phyloP scores from a whole-genome alignment of 2,888 invertebrate species.

The Palloptera scutellata region DNA sequence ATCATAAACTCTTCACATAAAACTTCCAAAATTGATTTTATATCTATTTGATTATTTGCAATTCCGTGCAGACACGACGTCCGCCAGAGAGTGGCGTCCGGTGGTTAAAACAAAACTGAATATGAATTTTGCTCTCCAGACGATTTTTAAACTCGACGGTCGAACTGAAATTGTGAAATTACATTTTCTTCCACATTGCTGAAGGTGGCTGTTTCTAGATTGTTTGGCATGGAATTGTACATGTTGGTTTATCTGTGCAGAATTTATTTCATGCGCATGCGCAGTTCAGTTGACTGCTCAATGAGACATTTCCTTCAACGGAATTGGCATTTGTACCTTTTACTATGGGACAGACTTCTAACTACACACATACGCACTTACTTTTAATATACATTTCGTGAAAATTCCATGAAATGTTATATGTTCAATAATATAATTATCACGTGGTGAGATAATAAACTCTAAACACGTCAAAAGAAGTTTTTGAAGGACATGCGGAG shows the following conservation, averaged over 20 bases:
- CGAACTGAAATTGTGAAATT: constrained; percentile 36
- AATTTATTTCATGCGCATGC: not conserved
- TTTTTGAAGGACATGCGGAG: not conserved
- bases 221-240: not conserved
- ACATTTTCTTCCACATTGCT: not conserved
- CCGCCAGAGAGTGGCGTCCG: constrained; percentile 57
- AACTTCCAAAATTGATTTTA: constrained; percentile 21
- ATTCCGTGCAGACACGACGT: constrained; percentile 43
- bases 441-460: constrained; percentile 23
- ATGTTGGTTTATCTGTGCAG: not conserved
- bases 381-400: not conserved
- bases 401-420: not conserved
- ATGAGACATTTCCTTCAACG: not conserved
- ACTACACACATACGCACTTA: not conserved
- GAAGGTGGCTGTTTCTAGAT: constrained; percentile 11
- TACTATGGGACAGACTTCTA: not conserved
- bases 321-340: not conserved
- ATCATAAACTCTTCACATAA: constrained; percentile 3
- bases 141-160: constrained; percentile 28
- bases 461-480: not conserved
- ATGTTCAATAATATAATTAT: constrained; percentile 19
- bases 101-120: constrained; percentile 52
- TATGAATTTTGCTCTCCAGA: constrained; percentile 18
- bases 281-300: not conserved
- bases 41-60: constrained; percentile 33